phyloP scores from a whole-genome alignment of 1,140 invertebrate genomes.

The Plutomurus gul region DNA sequence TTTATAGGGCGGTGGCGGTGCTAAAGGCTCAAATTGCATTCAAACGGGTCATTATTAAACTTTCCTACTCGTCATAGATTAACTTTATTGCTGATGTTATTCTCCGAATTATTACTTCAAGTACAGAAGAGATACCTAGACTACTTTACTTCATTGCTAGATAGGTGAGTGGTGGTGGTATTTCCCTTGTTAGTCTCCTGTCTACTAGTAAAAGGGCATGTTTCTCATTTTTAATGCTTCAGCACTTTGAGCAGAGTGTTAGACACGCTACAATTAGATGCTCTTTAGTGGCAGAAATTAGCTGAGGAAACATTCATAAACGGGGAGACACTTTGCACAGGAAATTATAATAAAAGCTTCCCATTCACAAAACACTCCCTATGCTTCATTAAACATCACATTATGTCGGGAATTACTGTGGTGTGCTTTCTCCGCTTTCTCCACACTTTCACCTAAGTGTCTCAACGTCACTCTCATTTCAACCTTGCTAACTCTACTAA shows the following conservation, averaged over 20 bases:
- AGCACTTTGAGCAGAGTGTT: background rate
- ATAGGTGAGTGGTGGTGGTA: background rate
- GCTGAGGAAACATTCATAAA: conserved; percentile 22
- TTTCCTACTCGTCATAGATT: conserved; percentile 20
- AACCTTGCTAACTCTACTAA: no score
- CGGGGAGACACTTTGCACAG: background rate
- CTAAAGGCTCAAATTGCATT: background rate
- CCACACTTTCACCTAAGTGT: no score
- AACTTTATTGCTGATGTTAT: conserved; percentile 14
- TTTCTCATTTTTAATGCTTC: background rate
- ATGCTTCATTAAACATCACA: no score
- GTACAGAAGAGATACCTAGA: no score
- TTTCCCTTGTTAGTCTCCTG: background rate
- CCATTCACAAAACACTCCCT: no score
- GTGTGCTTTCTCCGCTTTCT: no score
- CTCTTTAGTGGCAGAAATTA: conserved; percentile 18
- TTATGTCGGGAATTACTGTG: no score
- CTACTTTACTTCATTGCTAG: background rate
- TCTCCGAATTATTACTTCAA: background rate
- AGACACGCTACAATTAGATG: background rate
- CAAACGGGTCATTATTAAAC: background rate
- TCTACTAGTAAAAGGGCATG: background rate
- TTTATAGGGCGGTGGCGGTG: background rate
- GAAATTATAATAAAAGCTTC: conserved; percentile 11
- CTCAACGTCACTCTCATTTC: no score